A percentile compares a stretch with the other conserved stretches of the same genome.
phyloP scores from a whole-genome alignment of 2,797 vertebrate species.

The Sylvilagus floridanus region DNA sequence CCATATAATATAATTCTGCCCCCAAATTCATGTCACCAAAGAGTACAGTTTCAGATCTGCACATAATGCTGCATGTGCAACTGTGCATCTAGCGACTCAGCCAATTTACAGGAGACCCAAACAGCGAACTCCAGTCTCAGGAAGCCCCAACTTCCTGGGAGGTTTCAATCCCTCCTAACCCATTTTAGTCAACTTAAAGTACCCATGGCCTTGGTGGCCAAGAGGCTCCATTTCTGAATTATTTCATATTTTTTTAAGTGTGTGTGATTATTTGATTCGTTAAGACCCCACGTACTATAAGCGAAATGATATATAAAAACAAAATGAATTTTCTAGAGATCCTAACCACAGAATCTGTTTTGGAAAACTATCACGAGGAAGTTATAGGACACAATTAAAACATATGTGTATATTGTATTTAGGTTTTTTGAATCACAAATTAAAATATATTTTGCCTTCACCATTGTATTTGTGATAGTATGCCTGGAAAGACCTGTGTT shows the following conservation, averaged over 20 bases:
- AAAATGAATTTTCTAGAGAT: neutral
- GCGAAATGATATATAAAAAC: neutral
- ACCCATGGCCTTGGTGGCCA: neutral
- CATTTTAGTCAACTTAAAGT: neutral
- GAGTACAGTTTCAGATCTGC: neutral
- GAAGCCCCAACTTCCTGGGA: neutral
- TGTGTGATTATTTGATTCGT: neutral
- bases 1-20: neutral
- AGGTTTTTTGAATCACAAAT: slow-evolving; percentile 24
- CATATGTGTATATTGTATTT: neutral
- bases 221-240: neutral
- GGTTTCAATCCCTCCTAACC: neutral
- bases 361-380: neutral
- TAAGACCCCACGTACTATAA: neutral
- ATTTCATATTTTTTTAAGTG: neutral
- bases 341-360: neutral
- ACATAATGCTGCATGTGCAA: neutral
- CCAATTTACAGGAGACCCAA: neutral
- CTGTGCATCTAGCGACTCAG: neutral
- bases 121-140: neutral
- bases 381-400: slow-evolving; percentile 21
- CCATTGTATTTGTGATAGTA: neutral
- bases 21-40: neutral
- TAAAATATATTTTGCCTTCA: neutral
- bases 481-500: neutral